Evolutionary conservation across 2,797 vertebrate genomes (phyloP).

Genomic region (Macropodus opercularis): DNA sequence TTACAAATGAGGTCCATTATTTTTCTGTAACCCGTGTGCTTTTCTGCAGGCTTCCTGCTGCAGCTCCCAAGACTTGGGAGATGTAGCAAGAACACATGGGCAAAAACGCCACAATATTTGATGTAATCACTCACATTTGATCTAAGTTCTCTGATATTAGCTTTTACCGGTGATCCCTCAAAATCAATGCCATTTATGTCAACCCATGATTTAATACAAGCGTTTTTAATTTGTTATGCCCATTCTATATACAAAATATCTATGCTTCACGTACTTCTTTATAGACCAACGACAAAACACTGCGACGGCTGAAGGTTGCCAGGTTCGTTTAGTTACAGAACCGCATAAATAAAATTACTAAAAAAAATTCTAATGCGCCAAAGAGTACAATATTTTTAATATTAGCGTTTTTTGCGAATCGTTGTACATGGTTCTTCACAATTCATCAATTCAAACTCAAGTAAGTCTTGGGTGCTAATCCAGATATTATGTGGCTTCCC

Average conservation of each 20-base stretch:
- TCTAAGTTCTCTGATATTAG: background rate
- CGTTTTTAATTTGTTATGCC: background rate
- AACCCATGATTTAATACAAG: too few species aligned
- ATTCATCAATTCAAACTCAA: too few species aligned
- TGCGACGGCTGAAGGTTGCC: slow-evolving; percentile 52
- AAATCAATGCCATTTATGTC: background rate
- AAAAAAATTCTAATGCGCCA: too few species aligned
- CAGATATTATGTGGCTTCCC: too few species aligned
- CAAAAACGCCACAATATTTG: background rate
- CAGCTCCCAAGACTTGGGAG: background rate
- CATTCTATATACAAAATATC: slow-evolving; percentile 25
- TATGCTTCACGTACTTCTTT: slow-evolving; percentile 23
- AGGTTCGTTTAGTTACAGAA: slow-evolving; percentile 22
- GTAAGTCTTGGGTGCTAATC: too few species aligned
- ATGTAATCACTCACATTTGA: too few species aligned
- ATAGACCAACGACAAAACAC: slow-evolving; percentile 33
- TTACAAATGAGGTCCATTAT: slow-evolving; percentile 74
- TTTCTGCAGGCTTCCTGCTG: slow-evolving; percentile 5
- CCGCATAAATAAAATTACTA: too few species aligned
- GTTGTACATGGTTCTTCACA: too few species aligned
- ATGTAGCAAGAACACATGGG: background rate
- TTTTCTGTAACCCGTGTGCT: background rate
- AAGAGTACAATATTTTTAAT: too few species aligned
- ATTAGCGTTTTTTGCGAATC: too few species aligned
- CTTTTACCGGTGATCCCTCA: background rate